Evolutionary conservation across 1,140 invertebrate genomes (phyloP).

Genomic region (Mizuhopecten yessoensis): DNA sequence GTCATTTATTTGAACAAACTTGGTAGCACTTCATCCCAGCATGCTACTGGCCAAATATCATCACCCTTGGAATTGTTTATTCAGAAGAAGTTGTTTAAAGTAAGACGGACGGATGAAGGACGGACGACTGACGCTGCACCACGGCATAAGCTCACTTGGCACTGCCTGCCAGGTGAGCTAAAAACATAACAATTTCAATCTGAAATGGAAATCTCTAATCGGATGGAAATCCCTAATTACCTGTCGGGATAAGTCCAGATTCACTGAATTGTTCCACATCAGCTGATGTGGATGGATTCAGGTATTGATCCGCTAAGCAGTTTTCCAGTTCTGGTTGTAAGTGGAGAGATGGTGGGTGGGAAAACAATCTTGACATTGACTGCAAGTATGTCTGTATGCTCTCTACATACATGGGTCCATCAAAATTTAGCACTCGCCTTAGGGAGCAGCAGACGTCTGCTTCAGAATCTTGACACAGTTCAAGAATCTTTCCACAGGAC

Average conservation of each 20-base stretch:
- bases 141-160: no score
- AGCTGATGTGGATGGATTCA: neutral
- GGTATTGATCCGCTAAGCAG: neutral
- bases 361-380: neutral
- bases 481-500: neutral
- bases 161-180: no score
- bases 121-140: no score
- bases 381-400: neutral
- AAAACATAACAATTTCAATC: no score
- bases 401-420: neutral
- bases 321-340: neutral
- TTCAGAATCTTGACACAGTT: neutral
- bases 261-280: neutral
- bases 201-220: no score
- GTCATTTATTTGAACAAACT: no score
- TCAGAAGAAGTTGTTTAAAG: no score
- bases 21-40: no score
- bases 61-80: no score
- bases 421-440: neutral
- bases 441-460: neutral
- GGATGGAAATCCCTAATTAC: no score
- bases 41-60: no score
- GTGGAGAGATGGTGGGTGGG: neutral
- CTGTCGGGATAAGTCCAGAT: neutral
- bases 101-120: no score